Percentiles rank a stretch among this genome's conserved stretches.
phyloP scores from a whole-genome alignment of 1,140 invertebrate genomes.

The Ylistrum balloti region DNA sequence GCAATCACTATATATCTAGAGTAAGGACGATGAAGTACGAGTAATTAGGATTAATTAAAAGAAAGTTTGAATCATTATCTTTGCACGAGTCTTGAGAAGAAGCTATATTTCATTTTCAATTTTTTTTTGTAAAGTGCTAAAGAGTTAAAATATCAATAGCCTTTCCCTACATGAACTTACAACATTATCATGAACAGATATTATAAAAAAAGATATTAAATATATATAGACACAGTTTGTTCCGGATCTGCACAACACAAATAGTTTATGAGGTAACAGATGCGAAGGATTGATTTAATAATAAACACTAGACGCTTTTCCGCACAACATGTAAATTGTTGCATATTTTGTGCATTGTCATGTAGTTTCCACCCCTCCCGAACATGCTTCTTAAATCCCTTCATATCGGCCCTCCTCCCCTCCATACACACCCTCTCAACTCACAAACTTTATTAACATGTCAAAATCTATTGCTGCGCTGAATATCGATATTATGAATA shows the following conservation, averaged over 20 bases:
- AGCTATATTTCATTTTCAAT: not conserved
- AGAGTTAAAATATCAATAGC: no score
- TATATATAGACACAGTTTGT: no score
- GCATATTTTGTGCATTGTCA: not conserved
- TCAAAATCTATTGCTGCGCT: not conserved
- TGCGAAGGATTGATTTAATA: not conserved
- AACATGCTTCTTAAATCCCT: not conserved
- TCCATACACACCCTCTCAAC: not conserved
- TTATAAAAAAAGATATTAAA: no score
- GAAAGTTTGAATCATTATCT: not conserved
- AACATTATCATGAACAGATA: no score
- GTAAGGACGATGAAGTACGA: not conserved
- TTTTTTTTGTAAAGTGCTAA: no score
- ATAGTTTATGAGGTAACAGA: not conserved
- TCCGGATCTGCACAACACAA: no score
- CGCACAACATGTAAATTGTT: not conserved
- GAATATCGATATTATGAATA: not conserved
- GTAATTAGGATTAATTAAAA: not conserved
- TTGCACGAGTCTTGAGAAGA: not conserved
- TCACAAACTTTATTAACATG: not conserved
- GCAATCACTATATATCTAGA: not conserved
- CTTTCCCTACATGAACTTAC: no score
- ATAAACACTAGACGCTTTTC: not conserved
- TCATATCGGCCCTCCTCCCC: not conserved
- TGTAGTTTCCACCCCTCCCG: not conserved